A percentile compares a stretch with the other conserved stretches of the same genome.
These are phyloP conservation scores for Sebastes hubbsi DNA, from an alignment of 2,797 vertebrate genomes.

Conservation along the genomic window DNA sequence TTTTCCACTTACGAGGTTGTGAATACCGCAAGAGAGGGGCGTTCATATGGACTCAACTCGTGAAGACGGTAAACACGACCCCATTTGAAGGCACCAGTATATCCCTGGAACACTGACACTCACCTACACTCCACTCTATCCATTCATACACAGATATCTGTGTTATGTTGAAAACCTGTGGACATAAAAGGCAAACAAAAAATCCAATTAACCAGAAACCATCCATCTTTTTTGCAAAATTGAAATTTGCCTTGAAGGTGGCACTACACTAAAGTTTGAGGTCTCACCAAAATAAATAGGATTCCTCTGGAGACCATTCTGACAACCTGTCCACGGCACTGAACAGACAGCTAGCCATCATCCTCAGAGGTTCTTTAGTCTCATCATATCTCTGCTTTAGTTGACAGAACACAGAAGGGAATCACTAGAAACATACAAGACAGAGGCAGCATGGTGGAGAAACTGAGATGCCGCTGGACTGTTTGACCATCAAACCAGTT, in stretches of 20 bases:
- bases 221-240: background rate
- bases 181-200: no score
- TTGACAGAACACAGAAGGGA: background rate
- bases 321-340: background rate
- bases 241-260: background rate
- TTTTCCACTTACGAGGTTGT: no score
- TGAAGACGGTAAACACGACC: no score
- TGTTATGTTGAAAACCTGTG: no score
- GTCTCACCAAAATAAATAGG: background rate
- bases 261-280: background rate
- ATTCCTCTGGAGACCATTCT: background rate
- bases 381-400: background rate
- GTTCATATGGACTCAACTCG: no score
- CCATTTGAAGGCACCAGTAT: no score
- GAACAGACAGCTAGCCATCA: background rate
- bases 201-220: no score
- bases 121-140: no score
- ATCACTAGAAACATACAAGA: background rate
- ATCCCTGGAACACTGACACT: no score
- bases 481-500: slow-evolving; percentile 34
- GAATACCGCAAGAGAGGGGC: no score
- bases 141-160: no score
- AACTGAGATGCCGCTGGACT: background rate
- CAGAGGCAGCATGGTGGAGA: background rate
- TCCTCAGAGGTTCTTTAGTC: background rate